Conservation (phyloP, 2,888 invertebrate species). For the Gryllus longicercus region DNA sequence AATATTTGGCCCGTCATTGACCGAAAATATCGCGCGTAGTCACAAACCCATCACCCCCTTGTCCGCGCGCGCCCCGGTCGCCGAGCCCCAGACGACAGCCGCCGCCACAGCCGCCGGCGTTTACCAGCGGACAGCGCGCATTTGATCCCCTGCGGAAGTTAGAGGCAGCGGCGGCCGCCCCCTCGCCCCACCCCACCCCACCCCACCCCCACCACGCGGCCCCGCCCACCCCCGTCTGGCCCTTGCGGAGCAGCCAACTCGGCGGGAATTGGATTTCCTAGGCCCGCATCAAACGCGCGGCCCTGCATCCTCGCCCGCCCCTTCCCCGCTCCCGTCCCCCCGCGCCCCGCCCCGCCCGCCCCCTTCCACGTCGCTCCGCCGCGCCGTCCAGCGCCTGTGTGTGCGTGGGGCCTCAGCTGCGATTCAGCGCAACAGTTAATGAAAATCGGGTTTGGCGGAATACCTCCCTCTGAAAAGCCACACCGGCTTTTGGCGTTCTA, state of each 20-base stretch:
- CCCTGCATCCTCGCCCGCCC: neutral
- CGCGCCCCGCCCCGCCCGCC: neutral
- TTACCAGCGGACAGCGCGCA: too few relatives aligned
- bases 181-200: too few relatives aligned
- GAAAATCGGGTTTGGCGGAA: slow-evolving; percentile 45
- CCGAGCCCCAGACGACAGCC: too few relatives aligned
- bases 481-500: slow-evolving; percentile 17
- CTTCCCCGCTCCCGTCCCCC: neutral
- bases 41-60: neutral
- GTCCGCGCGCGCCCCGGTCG: too few relatives aligned
- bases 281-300: neutral
- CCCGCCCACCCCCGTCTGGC: too few relatives aligned
- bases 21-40: slow-evolving; percentile 8
- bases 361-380: neutral
- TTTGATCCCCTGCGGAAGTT: too few relatives aligned
- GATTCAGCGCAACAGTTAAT: slow-evolving; percentile 42
- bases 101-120: too few relatives aligned
- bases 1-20: slow-evolving; percentile 17
- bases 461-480: neutral
- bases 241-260: neutral
- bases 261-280: slow-evolving; percentile 7
- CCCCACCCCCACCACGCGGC: too few relatives aligned
- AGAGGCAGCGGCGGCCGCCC: too few relatives aligned
- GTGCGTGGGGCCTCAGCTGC: slow-evolving; percentile 32
- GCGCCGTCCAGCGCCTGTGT: neutral